These are phyloP conservation scores for Microcebus jonahi DNA, from an alignment of 2,113 vertebrate species.

Conservation along the genomic window DNA sequence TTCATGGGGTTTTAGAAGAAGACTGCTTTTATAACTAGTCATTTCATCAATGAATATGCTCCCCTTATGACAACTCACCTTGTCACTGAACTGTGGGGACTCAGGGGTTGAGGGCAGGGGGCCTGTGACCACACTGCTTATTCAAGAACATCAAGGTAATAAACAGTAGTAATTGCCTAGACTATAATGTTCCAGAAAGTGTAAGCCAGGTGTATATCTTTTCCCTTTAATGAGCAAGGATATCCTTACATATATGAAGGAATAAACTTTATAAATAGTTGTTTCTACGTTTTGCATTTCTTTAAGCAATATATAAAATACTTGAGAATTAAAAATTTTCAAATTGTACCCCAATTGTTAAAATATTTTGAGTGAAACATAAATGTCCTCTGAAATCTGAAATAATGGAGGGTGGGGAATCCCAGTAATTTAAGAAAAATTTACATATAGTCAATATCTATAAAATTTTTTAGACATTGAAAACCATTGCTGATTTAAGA, in stretches of 20 bases:
- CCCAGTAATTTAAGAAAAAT: slow-evolving; percentile 10
- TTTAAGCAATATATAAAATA: slow-evolving; percentile 37
- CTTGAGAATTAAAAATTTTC: not conserved
- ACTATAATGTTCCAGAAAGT: not conserved
- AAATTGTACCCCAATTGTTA: not conserved
- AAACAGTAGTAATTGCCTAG: not conserved
- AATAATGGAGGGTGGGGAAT: not conserved
- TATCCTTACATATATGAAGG: not conserved
- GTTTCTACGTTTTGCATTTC: not conserved
- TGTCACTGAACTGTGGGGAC: not conserved
- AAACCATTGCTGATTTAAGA: slow-evolving; percentile 19
- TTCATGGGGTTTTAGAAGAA: not conserved
- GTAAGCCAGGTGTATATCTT: not conserved
- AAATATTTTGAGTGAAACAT: slow-evolving; percentile 34
- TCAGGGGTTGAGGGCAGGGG: not conserved
- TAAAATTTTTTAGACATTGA: not conserved
- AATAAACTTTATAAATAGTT: slow-evolving; percentile 1
- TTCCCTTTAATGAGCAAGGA: not conserved
- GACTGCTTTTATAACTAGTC: not conserved
- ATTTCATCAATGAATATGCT: not conserved
- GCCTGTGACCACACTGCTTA: not conserved
- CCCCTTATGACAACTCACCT: not conserved
- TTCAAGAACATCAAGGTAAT: not conserved
- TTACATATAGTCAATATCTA: not conserved
- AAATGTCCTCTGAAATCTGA: not conserved